These are phyloP conservation scores for Tapera naevia DNA, from an alignment of 2,797 vertebrate species.

Conservation along the genomic window DNA sequence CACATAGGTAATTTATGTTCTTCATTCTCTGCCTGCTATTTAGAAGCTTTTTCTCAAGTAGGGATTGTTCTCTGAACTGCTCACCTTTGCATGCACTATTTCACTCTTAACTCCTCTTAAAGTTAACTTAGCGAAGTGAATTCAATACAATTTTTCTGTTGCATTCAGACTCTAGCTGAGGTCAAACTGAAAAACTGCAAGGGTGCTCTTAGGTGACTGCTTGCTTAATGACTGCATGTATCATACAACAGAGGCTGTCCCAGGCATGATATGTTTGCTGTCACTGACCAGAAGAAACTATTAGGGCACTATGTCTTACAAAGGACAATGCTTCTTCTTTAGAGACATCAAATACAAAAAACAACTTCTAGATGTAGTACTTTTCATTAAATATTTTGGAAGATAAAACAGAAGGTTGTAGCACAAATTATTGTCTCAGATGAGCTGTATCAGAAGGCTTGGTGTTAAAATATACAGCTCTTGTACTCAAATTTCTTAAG, in stretches of 20 bases:
- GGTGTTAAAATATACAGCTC: neutral
- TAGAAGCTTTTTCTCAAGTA: conserved; percentile 57
- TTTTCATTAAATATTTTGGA: neutral
- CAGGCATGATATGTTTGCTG: neutral
- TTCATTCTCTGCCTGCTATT: conserved; percentile 36
- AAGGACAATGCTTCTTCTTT: neutral
- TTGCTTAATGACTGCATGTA: neutral
- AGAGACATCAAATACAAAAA: neutral
- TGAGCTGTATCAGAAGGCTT: neutral
- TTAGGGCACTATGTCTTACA: neutral
- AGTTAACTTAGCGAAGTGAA: conserved; percentile 43
- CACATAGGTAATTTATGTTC: conserved; percentile 66
- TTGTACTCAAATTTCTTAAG: neutral
- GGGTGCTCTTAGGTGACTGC: conserved; percentile 1
- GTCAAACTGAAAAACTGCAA: neutral
- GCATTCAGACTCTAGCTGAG: neutral
- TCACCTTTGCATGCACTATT: conserved; percentile 44
- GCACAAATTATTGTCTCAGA: neutral
- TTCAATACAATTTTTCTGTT: neutral
- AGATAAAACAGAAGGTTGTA: neutral
- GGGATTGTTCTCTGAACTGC: conserved; percentile 49
- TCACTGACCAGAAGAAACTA: neutral
- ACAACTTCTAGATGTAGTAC: neutral
- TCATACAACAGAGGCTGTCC: neutral
- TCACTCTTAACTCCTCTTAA: conserved; percentile 51